phyloP scores from a whole-genome alignment of 2,888 invertebrate species.

The Rhogogaster chlorosoma region DNA sequence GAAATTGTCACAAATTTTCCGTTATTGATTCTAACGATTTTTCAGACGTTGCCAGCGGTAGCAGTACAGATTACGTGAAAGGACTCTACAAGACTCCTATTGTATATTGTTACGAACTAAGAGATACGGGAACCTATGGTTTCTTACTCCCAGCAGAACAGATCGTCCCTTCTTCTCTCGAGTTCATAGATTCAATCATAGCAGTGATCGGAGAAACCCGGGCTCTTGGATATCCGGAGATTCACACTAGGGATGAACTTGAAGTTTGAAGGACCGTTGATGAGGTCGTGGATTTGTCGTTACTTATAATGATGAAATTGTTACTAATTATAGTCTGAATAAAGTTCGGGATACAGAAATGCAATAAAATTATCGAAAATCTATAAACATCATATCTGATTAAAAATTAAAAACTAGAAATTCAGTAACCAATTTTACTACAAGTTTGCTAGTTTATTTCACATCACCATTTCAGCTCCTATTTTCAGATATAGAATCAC shows the following conservation, averaged over 20 bases:
- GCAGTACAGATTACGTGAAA: slow-evolving; percentile 84
- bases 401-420: no score
- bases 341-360: background rate
- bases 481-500: background rate
- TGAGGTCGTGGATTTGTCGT: background rate
- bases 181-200: slow-evolving; percentile 77
- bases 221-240: slow-evolving; percentile 43
- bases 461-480: background rate
- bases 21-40: slow-evolving; percentile 46
- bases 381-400: background rate
- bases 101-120: slow-evolving; percentile 83
- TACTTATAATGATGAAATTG: background rate
- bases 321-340: background rate
- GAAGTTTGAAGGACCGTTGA: background rate
- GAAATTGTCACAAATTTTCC: background rate
- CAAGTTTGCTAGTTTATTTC: background rate
- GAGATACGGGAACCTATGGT: slow-evolving; percentile 81
- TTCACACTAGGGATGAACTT: slow-evolving; percentile 1
- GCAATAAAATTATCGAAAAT: background rate
- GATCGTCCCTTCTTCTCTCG: slow-evolving; percentile 79
- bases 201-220: slow-evolving; percentile 55
- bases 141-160: slow-evolving; percentile 80
- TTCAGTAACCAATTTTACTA: background rate
- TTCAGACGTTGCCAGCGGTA: slow-evolving; percentile 81
- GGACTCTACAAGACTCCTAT: slow-evolving; percentile 80